Conservation (phyloP, 2,797 vertebrate species). For the Macrochelys suwanniensis region DNA sequence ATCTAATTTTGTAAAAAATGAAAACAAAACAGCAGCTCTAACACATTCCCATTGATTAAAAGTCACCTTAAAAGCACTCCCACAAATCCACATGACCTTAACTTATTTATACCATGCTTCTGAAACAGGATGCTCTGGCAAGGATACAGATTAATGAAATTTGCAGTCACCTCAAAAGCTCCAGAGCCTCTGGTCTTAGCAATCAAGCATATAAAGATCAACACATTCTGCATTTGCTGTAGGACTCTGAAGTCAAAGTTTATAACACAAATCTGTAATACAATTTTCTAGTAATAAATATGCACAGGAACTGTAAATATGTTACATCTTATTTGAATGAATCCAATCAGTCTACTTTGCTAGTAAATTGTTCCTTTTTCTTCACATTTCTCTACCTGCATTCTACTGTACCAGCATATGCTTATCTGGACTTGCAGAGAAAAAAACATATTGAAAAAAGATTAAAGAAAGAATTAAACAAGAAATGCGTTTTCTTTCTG, state of each 20-base stretch:
- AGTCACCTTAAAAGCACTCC: accelerated
- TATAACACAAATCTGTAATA: neutral
- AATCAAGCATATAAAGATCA: neutral
- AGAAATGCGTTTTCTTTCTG: neutral
- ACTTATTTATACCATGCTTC: accelerated
- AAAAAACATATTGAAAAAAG: neutral
- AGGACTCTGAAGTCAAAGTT: neutral
- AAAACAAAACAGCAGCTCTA: neutral
- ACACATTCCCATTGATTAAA: accelerated
- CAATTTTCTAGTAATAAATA: neutral
- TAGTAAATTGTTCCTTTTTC: neutral
- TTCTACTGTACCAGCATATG: neutral
- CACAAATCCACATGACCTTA: neutral
- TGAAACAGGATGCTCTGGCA: neutral
- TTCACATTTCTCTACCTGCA: neutral
- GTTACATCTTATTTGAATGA: neutral
- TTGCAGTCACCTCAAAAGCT: neutral
- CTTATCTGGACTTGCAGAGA: neutral
- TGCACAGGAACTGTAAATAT: neutral
- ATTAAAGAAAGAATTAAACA: neutral
- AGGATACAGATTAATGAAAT: neutral
- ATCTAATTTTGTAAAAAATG: neutral
- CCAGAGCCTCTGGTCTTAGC: neutral
- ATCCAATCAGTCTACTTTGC: neutral
- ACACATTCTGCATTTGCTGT: neutral